phyloP scores from a whole-genome alignment of 2,113 vertebrate species.

The Thomomys bottae region DNA sequence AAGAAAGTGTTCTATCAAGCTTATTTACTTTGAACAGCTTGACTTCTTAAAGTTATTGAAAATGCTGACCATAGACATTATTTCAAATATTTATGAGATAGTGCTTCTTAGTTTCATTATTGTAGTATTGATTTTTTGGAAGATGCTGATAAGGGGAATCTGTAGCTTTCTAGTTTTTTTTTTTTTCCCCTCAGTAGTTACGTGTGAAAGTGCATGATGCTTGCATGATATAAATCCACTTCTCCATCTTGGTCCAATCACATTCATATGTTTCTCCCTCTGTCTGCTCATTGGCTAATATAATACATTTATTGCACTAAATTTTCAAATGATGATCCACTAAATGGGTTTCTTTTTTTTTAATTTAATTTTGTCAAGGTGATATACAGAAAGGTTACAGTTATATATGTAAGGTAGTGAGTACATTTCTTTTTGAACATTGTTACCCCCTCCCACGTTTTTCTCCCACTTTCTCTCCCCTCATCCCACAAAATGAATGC shows the following conservation, averaged over 20 bases:
- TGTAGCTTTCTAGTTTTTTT: slow-evolving; percentile 41
- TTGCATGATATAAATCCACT: slow-evolving; percentile 5
- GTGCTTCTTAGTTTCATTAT: slow-evolving; percentile 58
- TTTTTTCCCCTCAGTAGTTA: slow-evolving; percentile 36
- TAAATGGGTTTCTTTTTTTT: neutral
- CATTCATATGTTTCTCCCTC: slow-evolving; percentile 6
- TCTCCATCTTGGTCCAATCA: slow-evolving; percentile 35
- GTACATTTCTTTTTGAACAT: no score
- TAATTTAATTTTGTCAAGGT: no score
- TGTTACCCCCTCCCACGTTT: no score
- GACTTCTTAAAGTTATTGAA: slow-evolving; percentile 9
- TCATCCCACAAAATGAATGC: no score
- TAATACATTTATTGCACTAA: neutral
- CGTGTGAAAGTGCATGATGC: neutral
- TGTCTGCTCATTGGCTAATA: slow-evolving; percentile 10
- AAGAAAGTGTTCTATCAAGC: slow-evolving; percentile 12
- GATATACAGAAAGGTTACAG: no score
- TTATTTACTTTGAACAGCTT: neutral
- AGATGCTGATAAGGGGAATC: slow-evolving; percentile 17
- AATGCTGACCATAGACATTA: slow-evolving; percentile 50
- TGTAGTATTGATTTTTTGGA: slow-evolving; percentile 53
- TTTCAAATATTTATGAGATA: slow-evolving; percentile 79
- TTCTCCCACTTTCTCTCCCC: no score
- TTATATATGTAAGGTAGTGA: no score
- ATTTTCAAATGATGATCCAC: slow-evolving; percentile 9